Percentiles rank a stretch among this genome's conserved stretches.
Conservation (phyloP, 1,140 invertebrate species). For the Zelostemma sp. region DNA sequence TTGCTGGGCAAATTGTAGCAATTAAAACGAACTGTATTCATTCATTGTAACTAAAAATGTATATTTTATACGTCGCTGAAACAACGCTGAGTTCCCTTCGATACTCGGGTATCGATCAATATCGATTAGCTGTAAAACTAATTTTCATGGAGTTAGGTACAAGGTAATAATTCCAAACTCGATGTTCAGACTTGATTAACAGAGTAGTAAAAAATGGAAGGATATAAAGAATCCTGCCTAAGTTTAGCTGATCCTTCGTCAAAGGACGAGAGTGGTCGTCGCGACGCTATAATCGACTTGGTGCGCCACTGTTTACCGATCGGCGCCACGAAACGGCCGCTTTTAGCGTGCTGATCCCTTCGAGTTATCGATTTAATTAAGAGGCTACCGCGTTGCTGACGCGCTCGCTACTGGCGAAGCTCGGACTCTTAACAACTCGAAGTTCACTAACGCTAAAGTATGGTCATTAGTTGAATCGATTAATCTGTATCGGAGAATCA, state of each 20-base stretch:
- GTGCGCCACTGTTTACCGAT: conserved; percentile 43
- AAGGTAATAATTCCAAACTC: no score
- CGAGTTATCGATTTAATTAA: conserved; percentile 60
- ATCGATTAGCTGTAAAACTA: no score
- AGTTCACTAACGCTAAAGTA: conserved; percentile 34
- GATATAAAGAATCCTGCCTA: not conserved
- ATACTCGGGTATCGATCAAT: no score
- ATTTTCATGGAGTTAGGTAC: no score
- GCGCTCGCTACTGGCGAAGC: conserved; percentile 17
- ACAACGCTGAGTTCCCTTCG: no score
- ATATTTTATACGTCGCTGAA: no score
- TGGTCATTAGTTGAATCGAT: conserved; percentile 31
- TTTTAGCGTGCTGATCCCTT: conserved; percentile 27
- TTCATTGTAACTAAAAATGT: no score
- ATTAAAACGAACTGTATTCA: no score
- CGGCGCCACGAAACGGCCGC: conserved; percentile 28
- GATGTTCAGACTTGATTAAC: no score
- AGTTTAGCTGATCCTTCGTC: not conserved
- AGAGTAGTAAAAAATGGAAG: no score
- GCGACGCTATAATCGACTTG: conserved; percentile 29
- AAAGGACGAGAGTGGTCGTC: conserved; percentile 5
- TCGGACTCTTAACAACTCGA: conserved; percentile 32
- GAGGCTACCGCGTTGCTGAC: conserved; percentile 25
- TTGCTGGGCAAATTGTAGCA: no score
- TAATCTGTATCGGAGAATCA: conserved; percentile 32